Conservation (phyloP, 2,797 vertebrate genomes). For the Acanthopagrus latus region DNA sequence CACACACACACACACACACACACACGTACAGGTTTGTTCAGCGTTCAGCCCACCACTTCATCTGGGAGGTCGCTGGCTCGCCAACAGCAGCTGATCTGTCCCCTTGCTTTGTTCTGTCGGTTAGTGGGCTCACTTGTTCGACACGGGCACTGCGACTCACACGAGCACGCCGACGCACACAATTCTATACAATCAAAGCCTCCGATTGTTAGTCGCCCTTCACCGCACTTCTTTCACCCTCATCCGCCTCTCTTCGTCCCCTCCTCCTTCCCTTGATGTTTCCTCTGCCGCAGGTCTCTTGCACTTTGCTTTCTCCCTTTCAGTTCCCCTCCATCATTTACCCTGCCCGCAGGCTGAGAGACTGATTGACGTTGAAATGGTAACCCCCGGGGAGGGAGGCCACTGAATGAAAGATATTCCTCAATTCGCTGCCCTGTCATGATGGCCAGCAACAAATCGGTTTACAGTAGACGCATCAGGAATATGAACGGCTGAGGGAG, state of each 20-base stretch:
- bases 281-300: background rate
- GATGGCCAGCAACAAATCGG: slow-evolving; percentile 39
- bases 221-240: background rate
- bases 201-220: slow-evolving; percentile 33
- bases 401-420: slow-evolving; percentile 44
- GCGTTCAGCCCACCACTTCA: slow-evolving; percentile 27
- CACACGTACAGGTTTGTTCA: slow-evolving; percentile 21
- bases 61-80: slow-evolving; percentile 23
- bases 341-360: slow-evolving; percentile 27
- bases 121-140: slow-evolving; percentile 14
- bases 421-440: slow-evolving; percentile 16
- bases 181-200: slow-evolving; percentile 29
- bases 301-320: slow-evolving; percentile 25
- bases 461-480: slow-evolving; percentile 59
- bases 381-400: slow-evolving; percentile 18
- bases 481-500: slow-evolving; percentile 16
- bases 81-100: slow-evolving; percentile 47
- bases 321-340: slow-evolving; percentile 14
- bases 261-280: background rate
- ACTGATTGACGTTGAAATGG: slow-evolving; percentile 49
- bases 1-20: background rate
- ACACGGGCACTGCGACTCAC: slow-evolving; percentile 21
- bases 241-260: background rate
- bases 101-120: slow-evolving; percentile 32
- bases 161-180: slow-evolving; percentile 23